These are phyloP conservation scores for Diachrysia chrysitis DNA, from an alignment of 2,888 invertebrate species.

Conservation along the genomic window DNA sequence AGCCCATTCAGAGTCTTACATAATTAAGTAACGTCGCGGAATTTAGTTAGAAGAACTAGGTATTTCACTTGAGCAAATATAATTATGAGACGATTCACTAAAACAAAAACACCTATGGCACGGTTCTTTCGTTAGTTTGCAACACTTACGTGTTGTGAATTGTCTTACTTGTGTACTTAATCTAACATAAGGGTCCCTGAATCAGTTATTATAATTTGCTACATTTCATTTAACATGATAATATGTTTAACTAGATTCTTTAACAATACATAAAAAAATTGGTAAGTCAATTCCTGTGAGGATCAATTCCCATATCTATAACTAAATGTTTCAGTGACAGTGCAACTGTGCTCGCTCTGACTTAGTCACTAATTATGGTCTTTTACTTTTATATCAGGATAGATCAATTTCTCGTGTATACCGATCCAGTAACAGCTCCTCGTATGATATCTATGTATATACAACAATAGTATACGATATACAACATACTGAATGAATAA, in stretches of 20 bases:
- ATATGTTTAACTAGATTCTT: constrained; percentile 55
- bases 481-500: constrained; percentile 51
- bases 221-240: constrained; percentile 56
- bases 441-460: constrained; percentile 38
- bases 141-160: constrained; percentile 55
- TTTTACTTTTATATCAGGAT: constrained; percentile 24
- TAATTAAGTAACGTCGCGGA: constrained; percentile 70
- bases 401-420: constrained; percentile 24
- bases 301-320: constrained; percentile 54
- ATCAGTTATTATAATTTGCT: constrained; percentile 58
- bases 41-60: constrained; percentile 61
- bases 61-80: constrained; percentile 81
- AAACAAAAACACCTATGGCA: constrained; percentile 82
- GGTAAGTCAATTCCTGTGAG: constrained; percentile 58
- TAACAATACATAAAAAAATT: constrained; percentile 52
- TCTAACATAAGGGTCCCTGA: constrained; percentile 67
- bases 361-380: constrained; percentile 32
- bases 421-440: constrained; percentile 51
- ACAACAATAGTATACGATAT: constrained; percentile 51
- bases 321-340: constrained; percentile 41
- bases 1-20: constrained; percentile 77
- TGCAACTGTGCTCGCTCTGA: constrained; percentile 36
- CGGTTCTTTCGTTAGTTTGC: constrained; percentile 82
- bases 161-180: constrained; percentile 65
- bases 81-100: constrained; percentile 69